Percentiles rank a stretch among this genome's conserved stretches.
phyloP scores from a whole-genome alignment of 1,140 invertebrate species.

The Drosophila melanica region DNA sequence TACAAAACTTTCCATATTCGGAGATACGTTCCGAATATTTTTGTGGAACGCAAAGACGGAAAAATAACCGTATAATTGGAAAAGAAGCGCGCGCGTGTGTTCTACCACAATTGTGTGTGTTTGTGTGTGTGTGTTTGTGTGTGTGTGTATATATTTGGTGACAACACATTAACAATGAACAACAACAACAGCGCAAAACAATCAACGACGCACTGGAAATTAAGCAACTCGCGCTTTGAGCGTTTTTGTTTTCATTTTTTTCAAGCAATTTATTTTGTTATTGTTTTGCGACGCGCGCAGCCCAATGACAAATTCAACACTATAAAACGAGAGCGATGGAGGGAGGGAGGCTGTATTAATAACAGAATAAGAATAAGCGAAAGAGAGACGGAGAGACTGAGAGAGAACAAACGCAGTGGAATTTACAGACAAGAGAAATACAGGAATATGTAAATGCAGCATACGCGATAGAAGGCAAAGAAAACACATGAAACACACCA shows the following conservation, averaged over 20 bases:
- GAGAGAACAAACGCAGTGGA: neutral
- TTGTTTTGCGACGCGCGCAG: slow-evolving; percentile 64
- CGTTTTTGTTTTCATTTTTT: slow-evolving; percentile 32
- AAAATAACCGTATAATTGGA: slow-evolving; percentile 37
- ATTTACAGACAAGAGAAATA: slow-evolving; percentile 2
- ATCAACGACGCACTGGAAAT: slow-evolving; percentile 13
- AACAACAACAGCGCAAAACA: slow-evolving; percentile 47
- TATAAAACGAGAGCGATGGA: neutral
- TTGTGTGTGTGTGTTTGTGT: slow-evolving; percentile 1
- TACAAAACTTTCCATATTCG: slow-evolving; percentile 4
- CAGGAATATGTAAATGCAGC: slow-evolving; percentile 11
- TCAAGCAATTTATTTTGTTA: slow-evolving; percentile 61
- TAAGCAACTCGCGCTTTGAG: slow-evolving; percentile 43
- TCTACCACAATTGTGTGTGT: neutral
- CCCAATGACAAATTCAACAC: slow-evolving; percentile 28
- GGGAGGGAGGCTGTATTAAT: neutral
- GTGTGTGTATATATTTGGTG: slow-evolving; percentile 25
- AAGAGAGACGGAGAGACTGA: too few relatives aligned
- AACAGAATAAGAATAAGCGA: neutral
- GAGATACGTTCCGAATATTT: neutral
- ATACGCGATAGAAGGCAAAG: neutral
- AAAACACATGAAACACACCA: slow-evolving; percentile 3
- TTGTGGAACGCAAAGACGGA: slow-evolving; percentile 35
- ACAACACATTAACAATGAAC: slow-evolving; percentile 44
- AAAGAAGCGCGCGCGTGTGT: slow-evolving; percentile 24